Conservation (phyloP, 2,113 vertebrate genomes). For the Mixornis gularis region DNA sequence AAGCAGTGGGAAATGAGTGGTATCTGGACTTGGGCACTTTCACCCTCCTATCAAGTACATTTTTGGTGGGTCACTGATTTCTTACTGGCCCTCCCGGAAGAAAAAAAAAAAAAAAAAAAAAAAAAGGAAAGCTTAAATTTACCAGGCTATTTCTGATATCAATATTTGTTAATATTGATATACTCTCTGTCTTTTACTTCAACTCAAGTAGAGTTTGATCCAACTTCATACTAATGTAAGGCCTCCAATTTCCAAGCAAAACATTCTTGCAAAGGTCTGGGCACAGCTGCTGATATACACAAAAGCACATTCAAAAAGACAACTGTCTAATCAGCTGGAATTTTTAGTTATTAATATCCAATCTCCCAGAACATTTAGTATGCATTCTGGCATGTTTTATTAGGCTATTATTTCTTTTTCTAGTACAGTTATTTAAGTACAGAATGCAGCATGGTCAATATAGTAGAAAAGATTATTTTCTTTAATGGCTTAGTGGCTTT, state of each 20-base stretch:
- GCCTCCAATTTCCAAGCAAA: neutral
- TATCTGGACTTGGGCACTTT: neutral
- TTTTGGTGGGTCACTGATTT: neutral
- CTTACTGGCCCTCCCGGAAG: neutral
- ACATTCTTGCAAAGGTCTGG: neutral
- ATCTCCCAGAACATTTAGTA: neutral
- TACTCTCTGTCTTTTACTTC: neutral
- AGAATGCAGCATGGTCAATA: neutral
- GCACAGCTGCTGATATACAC: neutral
- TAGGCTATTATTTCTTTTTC: neutral
- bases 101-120: neutral
- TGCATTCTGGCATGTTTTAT: neutral
- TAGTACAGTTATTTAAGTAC: neutral
- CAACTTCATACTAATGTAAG: neutral
- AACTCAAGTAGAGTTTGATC: neutral
- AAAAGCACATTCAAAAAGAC: constrained; percentile 9
- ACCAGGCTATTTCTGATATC: neutral
- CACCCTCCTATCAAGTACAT: neutral
- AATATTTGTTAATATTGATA: neutral
- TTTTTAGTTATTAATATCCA: neutral
- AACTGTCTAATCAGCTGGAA: constrained; percentile 32
- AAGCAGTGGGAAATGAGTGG: neutral
- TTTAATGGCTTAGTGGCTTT: neutral
- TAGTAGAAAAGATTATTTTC: neutral
- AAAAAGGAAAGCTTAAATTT: neutral